Evolutionary conservation across 35 echinoderm and acorn worm species (phyloP).

Genomic region (Eucidaris tribuloides): DNA sequence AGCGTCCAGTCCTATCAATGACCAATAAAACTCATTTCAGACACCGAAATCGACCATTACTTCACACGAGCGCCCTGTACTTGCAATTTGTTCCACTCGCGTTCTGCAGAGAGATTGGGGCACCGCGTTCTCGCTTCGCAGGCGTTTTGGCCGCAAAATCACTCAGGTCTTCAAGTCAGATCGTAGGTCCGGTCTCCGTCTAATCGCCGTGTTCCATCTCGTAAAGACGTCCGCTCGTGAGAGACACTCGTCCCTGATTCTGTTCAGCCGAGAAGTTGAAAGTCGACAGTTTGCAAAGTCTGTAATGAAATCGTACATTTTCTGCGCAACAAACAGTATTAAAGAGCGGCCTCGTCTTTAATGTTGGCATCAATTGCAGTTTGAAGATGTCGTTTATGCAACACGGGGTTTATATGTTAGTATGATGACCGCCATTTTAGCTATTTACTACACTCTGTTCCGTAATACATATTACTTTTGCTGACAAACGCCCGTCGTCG

Average conservation of each 20-base stretch:
- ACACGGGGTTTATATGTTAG: no score
- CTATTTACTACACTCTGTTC: no score
- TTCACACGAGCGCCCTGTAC: no score
- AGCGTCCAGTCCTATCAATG: neutral
- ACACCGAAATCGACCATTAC: no score
- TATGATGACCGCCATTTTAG: no score
- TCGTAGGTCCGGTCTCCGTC: constrained; percentile 43
- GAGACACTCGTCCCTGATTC: constrained; percentile 36
- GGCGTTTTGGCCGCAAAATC: constrained; percentile 56
- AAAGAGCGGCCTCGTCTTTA: neutral
- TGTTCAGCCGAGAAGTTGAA: neutral
- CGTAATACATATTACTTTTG: no score
- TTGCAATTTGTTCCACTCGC: constrained; percentile 72
- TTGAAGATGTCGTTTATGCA: no score
- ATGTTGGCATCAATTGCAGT: neutral
- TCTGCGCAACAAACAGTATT: neutral
- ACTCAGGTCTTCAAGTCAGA: constrained; percentile 49
- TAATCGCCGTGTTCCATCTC: constrained; percentile 45
- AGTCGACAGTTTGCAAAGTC: neutral
- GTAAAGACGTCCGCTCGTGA: constrained; percentile 39
- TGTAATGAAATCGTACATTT: neutral
- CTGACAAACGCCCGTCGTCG: no score
- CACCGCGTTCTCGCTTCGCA: constrained; percentile 79
- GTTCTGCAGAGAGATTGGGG: constrained; percentile 59
- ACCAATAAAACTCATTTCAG: neutral